Conservation (phyloP, 2,888 invertebrate species). For the Tortrix viridana region DNA sequence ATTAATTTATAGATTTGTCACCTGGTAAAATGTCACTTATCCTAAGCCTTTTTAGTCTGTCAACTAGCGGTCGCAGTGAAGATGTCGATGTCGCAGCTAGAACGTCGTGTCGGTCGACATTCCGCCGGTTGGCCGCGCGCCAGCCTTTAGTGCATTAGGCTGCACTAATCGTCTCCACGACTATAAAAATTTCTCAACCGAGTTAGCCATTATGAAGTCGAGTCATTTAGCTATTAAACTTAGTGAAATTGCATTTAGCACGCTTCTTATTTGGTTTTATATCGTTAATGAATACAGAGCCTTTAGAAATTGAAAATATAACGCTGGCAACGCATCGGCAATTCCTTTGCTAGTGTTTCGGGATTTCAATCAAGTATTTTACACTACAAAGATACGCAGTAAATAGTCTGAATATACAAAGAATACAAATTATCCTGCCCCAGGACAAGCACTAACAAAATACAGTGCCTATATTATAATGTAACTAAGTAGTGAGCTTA, state of each 20-base stretch:
- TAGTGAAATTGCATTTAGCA: background rate
- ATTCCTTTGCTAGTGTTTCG: too few relatives aligned
- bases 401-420: too few relatives aligned
- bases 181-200: slow-evolving; percentile 2
- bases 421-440: too few relatives aligned
- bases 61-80: background rate
- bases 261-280: background rate
- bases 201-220: slow-evolving; percentile 4
- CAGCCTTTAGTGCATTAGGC: slow-evolving; percentile 38
- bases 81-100: slow-evolving; percentile 4
- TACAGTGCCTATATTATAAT: too few relatives aligned
- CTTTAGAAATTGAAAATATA: too few relatives aligned
- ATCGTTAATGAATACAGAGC: too few relatives aligned
- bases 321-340: too few relatives aligned
- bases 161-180: slow-evolving; percentile 15
- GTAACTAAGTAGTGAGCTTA: too few relatives aligned
- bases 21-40: background rate
- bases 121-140: slow-evolving; percentile 39
- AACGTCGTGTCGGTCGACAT: background rate
- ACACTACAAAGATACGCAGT: too few relatives aligned
- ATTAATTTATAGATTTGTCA: too few relatives aligned
- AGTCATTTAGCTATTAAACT: slow-evolving; percentile 3
- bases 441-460: too few relatives aligned
- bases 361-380: too few relatives aligned
- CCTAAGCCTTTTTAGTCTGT: background rate